These are phyloP conservation scores for Pycnonotus jocosus DNA, from an alignment of 2,113 vertebrate genomes.

Conservation along the genomic window DNA sequence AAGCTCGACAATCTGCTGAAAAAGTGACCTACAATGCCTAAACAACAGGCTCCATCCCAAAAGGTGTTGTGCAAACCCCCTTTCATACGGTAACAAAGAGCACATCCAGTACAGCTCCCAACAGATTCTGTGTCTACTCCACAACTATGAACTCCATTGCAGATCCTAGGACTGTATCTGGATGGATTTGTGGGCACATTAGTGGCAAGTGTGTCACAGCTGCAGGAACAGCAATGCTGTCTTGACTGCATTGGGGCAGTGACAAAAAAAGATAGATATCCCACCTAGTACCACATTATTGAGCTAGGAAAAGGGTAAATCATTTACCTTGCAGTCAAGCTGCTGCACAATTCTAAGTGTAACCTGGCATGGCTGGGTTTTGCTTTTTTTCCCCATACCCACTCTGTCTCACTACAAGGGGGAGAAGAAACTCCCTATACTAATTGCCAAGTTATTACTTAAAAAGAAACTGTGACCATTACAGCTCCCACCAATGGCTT, in stretches of 20 bases:
- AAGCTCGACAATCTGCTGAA: neutral
- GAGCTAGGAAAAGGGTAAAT: neutral
- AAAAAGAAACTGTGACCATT: neutral
- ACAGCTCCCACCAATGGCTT: neutral
- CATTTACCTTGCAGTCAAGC: neutral
- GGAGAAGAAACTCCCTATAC: neutral
- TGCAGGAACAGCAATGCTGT: neutral
- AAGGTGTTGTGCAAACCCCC: neutral
- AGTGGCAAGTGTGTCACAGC: neutral
- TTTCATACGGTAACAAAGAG: neutral
- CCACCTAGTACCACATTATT: neutral
- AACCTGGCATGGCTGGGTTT: neutral
- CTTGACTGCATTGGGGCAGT: neutral
- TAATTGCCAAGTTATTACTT: neutral
- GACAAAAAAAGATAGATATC: neutral
- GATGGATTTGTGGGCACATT: neutral
- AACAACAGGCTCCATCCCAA: neutral
- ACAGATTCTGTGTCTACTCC: neutral
- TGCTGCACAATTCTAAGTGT: neutral
- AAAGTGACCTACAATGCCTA: neutral
- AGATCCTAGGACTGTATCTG: neutral
- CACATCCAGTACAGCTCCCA: neutral
- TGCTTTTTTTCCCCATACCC: neutral
- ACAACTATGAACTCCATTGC: neutral
- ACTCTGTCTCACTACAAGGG: neutral